Evolutionary conservation across 2,113 vertebrate species (phyloP), one percentile per base, ranked within the genome.

Genomic region (Arenaria interpres): DNA sequence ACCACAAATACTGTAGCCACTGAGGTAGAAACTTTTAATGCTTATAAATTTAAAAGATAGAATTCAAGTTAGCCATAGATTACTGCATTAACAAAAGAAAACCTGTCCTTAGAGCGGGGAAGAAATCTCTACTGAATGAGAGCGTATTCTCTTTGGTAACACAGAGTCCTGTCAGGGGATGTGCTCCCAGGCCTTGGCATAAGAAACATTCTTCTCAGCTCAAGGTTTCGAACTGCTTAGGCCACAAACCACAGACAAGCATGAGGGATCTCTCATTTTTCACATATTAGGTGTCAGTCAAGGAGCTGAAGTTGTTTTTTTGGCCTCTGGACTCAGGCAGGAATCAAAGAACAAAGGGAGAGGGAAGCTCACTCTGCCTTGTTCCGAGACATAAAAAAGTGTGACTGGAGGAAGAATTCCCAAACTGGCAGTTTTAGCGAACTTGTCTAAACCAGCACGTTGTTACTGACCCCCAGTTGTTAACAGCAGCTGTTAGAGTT

Each of bases 1-100:
- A 98, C 98, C 85, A 97, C 98, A 95, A 95, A 98, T 96, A 79
- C 93, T 2, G 73, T 95, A 83, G 96, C 88, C 62, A 94, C 87
- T 33, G 97, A 97, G 95, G 74, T 94, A 96, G 46, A 71, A 19
- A 4, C 60, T 68, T 91, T 8, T 43, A 66, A 66, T 4, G 17
- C 11, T 64, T 86, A 8, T 0, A 30, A 51, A 72, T 86, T 27
- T 56, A 62, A 46, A 88, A 63, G 30, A 43, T 11, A 64, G 48
- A 39, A 37, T 48, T 74, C 60, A 64, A 60, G 33, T 71, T 76
- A 57, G 28, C 41, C 53, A 12, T 6, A 53, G 60, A 32, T 89
- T 24, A n/a, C 14, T 82, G 21, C 45, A n/a, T 63, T 85, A 41
- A 51, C 21, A 74, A 74, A 39, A 89, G 32, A 64, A 77, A 59